A percentile compares a stretch with the other conserved stretches of the same genome.
Conservation (phyloP, 2,113 vertebrate genomes). For the Siniperca knerii region DNA sequence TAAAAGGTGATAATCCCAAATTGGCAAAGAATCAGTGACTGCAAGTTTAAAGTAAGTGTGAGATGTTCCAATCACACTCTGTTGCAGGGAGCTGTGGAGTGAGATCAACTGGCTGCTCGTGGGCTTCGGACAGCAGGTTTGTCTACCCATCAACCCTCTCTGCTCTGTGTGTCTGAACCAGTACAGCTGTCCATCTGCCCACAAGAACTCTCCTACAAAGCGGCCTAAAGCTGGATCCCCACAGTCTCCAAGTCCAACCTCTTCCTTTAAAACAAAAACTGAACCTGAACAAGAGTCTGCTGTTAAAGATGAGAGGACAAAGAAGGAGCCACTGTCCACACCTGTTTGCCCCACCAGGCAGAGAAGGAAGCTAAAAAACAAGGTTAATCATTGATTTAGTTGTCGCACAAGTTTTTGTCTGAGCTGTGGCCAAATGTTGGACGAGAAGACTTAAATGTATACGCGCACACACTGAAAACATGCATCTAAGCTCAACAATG, state of each 20-base stretch:
- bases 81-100: slow-evolving; percentile 91
- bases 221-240: slow-evolving; percentile 62
- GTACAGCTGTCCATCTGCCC: slow-evolving; percentile 89
- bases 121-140: slow-evolving; percentile 97
- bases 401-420: background rate
- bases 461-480: background rate
- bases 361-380: slow-evolving; percentile 28
- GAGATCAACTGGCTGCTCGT: slow-evolving; percentile 96
- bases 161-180: slow-evolving; percentile 92
- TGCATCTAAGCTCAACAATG: background rate
- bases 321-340: slow-evolving; percentile 19
- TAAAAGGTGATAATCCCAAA: background rate
- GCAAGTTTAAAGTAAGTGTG: background rate
- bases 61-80: background rate
- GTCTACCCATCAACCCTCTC: slow-evolving; percentile 89
- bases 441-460: background rate
- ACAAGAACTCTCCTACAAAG: slow-evolving; percentile 75
- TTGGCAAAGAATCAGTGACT: background rate
- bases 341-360: background rate
- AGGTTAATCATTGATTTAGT: slow-evolving; percentile 10
- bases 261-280: slow-evolving; percentile 45
- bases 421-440: background rate
- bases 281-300: slow-evolving; percentile 25
- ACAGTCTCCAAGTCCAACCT: background rate
- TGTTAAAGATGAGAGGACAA: slow-evolving; percentile 43